Evolutionary conservation across 1,140 invertebrate species (phyloP), one percentile per base, ranked within the genome.

Genomic region (Thaumetopoea pityocampa): DNA sequence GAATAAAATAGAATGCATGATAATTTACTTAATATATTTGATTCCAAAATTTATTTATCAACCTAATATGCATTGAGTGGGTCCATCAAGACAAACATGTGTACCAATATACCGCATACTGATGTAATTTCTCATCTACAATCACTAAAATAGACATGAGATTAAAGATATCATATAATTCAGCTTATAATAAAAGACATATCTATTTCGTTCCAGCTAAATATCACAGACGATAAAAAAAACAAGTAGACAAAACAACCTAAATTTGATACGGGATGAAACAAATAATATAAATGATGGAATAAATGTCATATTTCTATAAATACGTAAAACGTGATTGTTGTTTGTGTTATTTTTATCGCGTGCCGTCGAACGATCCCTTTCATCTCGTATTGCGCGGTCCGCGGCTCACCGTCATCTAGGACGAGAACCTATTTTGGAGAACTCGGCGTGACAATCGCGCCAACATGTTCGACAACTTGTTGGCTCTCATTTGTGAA

Each of bases 371-470:
- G 26, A 45, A 42, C 43, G 48, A 62, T 57, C 50, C 53, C 50
- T 53, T 57, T 62, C 53, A 62, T 57, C 53, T 62, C 43, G 52
- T 57, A 62, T 62, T 53, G 58, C 48, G 45, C 30, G 44, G 58
- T 53, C 58, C 43, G 45, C 36, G 43, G 44, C 42, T 49, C 40
- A 30, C 48, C 19, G 46, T 57, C 49, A 57, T 51, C 52, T 43
- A 40, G 26, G 48, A 27, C 47, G 41, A 55, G 45, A 51, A 37
- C 41, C 26, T 33, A 28, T 17, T 38, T 6, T 30, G 20, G 8
- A 38, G 34, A 46, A 53, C 17, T 46, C 37, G 19, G 12, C n/a
- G 0, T 3, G 8, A 28, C 5, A 49, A 22, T 16, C 0, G 8
- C 6, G 5, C 29, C 1, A 48, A 16, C 42, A 19, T 26, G 5